A percentile compares a stretch with the other conserved stretches of the same genome.
phyloP scores from a whole-genome alignment of 2,797 vertebrate species.

The Semaprochilodus insignis region DNA sequence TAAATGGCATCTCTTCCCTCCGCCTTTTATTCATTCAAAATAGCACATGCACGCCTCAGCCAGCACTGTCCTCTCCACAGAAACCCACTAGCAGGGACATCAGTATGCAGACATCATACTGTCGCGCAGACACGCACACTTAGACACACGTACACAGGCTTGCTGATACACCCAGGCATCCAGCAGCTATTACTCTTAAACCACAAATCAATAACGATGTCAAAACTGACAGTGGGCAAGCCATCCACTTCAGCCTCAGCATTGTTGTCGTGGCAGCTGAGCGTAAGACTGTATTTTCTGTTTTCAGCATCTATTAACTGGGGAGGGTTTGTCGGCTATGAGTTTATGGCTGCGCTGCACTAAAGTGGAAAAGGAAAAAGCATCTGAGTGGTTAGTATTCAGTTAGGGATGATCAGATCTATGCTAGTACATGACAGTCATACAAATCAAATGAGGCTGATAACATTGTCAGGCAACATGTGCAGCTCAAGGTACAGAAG shows the following conservation, averaged over 20 bases:
- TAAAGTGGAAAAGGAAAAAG: background rate
- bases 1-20: conserved; percentile 71
- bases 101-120: conserved; percentile 55
- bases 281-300: conserved; percentile 35
- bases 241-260: conserved; percentile 14
- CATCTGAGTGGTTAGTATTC: conserved; percentile 13
- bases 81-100: conserved; percentile 48
- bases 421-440: background rate
- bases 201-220: conserved; percentile 55
- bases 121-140: conserved; percentile 17
- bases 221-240: conserved; percentile 34
- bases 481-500: background rate
- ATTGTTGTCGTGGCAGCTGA: conserved; percentile 30
- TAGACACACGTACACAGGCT: background rate
- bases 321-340: background rate
- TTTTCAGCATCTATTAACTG: conserved; percentile 33
- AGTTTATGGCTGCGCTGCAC: background rate
- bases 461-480: background rate
- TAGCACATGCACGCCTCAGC: conserved; percentile 47
- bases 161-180: conserved; percentile 36
- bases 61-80: conserved; percentile 42
- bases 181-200: conserved; percentile 49
- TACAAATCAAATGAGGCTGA: conserved; percentile 28
- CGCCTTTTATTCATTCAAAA: conserved; percentile 66
- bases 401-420: background rate